Percentiles rank a stretch among this genome's conserved stretches.
phyloP scores from a whole-genome alignment of 2,888 invertebrate genomes.

The Thereva nobilitata region DNA sequence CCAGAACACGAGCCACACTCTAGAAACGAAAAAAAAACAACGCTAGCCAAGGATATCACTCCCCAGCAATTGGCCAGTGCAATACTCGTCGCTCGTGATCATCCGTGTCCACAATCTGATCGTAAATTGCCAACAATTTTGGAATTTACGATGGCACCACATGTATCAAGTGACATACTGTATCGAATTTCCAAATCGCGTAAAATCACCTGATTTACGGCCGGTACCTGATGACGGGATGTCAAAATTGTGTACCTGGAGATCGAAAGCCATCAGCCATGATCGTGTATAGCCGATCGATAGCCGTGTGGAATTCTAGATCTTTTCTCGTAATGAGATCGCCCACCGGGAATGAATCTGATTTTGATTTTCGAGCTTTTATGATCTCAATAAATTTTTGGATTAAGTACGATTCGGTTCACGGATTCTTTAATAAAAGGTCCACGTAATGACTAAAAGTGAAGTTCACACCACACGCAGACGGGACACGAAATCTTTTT shows the following conservation, averaged over 20 bases:
- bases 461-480: constrained; percentile 12
- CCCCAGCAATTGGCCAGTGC: constrained; percentile 9
- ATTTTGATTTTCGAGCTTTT: constrained; percentile 31
- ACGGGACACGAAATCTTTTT: background rate
- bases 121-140: constrained; percentile 13
- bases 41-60: constrained; percentile 10
- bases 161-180: constrained; percentile 26
- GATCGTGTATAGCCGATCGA: background rate
- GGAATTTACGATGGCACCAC: constrained; percentile 28
- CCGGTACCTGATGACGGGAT: constrained; percentile 20
- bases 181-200: constrained; percentile 32
- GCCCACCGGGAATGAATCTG: constrained; percentile 29
- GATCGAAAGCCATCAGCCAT: background rate
- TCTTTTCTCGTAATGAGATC: constrained; percentile 26
- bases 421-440: constrained; percentile 6
- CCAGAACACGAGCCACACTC: too few relatives aligned
- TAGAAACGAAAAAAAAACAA: too few relatives aligned
- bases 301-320: constrained; percentile 8
- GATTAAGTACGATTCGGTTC: constrained; percentile 21
- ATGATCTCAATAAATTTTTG: constrained; percentile 26
- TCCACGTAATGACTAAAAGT: background rate
- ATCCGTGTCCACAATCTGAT: background rate
- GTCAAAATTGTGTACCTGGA: constrained; percentile 25
- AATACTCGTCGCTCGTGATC: background rate
- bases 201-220: constrained; percentile 31